Evolutionary conservation across 2,888 invertebrate species (phyloP).

Genomic region (Drosophila affinis): DNA sequence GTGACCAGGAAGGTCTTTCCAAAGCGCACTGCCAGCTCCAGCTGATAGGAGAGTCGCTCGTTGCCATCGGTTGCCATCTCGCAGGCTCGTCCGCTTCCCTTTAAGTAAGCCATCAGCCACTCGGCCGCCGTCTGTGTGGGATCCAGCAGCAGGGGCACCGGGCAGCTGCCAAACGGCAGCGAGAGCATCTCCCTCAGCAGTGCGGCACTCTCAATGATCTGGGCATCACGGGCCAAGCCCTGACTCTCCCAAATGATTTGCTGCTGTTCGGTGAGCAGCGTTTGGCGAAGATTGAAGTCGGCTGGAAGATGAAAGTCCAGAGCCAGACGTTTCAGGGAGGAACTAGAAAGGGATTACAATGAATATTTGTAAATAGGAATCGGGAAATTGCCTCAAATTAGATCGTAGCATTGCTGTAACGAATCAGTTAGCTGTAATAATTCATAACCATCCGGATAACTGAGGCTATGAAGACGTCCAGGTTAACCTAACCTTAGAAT

Average conservation of each 20-base stretch:
- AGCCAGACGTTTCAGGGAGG: conserved; percentile 65
- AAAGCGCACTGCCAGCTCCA: conserved; percentile 90
- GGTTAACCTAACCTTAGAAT: too few relatives aligned
- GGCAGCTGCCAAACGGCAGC: conserved; percentile 77
- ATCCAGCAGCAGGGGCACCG: conserved; percentile 93
- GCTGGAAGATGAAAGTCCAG: conserved; percentile 69
- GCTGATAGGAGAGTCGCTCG: conserved; percentile 88
- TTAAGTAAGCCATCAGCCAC: conserved; percentile 91
- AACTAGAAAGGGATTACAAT: conserved; percentile 36
- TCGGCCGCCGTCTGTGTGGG: conserved; percentile 92
- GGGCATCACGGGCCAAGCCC: conserved; percentile 83
- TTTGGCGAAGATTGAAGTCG: conserved; percentile 73
- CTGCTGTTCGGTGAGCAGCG: conserved; percentile 82
- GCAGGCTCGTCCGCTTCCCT: conserved; percentile 85
- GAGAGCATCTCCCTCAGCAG: conserved; percentile 80
- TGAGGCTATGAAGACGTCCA: too few relatives aligned
- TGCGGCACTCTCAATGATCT: conserved; percentile 83
- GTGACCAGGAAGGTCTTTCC: conserved; percentile 95
- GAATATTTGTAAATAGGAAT: background rate
- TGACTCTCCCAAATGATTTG: conserved; percentile 85
- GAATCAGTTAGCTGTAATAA: too few relatives aligned
- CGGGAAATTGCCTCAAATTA: too few relatives aligned
- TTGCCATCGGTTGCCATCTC: conserved; percentile 92
- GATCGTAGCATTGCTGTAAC: too few relatives aligned
- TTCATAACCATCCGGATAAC: too few relatives aligned